phyloP scores from a whole-genome alignment of 2,797 vertebrate species.

The Microctenopoma lineatum region DNA sequence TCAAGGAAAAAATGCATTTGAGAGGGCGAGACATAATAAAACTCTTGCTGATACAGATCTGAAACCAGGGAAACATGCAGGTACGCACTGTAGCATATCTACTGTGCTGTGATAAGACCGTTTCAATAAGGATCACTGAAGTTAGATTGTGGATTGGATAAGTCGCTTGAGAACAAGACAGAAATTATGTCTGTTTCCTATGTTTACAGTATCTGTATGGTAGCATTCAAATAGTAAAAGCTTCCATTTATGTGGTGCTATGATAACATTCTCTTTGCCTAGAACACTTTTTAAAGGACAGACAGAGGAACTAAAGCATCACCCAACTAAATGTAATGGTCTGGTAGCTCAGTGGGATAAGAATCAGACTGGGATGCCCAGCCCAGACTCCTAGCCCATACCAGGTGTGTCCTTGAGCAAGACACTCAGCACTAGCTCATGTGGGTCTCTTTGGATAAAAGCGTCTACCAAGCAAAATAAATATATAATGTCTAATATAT shows the following conservation, averaged over 20 bases:
- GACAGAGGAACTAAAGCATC: too few relatives aligned
- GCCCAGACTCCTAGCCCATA: too few relatives aligned
- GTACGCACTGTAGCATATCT: slow-evolving; percentile 51
- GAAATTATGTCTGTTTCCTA: neutral
- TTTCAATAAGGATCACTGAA: slow-evolving; percentile 12
- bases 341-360: too few relatives aligned
- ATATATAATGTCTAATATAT: too few relatives aligned
- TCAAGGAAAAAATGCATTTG: slow-evolving; percentile 32
- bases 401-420: too few relatives aligned
- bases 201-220: neutral
- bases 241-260: neutral
- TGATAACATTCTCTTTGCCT: too few relatives aligned
- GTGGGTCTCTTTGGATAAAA: too few relatives aligned
- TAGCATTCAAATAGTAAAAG: slow-evolving; percentile 1
- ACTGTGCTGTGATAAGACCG: slow-evolving; percentile 43
- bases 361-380: too few relatives aligned
- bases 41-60: slow-evolving; percentile 58
- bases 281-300: too few relatives aligned
- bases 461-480: too few relatives aligned
- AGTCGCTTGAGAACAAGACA: neutral
- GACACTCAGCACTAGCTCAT: too few relatives aligned
- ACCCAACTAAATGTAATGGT: too few relatives aligned
- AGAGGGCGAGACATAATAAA: slow-evolving; percentile 16
- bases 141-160: neutral
- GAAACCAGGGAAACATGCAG: slow-evolving; percentile 40